A percentile compares a stretch with the other conserved stretches of the same genome.
phyloP scores from a whole-genome alignment of 2,797 vertebrate species.

The Lerista edwardsae region DNA sequence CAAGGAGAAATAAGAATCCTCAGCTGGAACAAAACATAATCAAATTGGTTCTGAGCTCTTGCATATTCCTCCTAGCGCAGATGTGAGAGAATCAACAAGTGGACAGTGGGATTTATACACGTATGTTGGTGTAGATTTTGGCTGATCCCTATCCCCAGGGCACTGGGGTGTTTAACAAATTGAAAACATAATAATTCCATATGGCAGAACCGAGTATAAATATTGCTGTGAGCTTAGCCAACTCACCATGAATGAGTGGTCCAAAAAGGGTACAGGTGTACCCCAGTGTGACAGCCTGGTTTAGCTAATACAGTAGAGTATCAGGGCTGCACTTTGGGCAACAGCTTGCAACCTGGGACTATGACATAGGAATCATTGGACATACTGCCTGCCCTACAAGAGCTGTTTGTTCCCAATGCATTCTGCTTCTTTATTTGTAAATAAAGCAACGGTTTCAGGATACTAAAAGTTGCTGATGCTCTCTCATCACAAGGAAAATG shows the following conservation, averaged over 20 bases:
- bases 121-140: background rate
- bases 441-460: background rate
- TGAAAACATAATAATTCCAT: background rate
- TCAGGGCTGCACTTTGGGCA: background rate
- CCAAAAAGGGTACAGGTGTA: no score
- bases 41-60: conserved; percentile 45
- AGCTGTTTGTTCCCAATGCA: background rate
- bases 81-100: conserved; percentile 31
- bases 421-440: background rate
- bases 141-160: no score
- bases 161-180: conserved; percentile 19
- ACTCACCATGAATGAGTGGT: background rate
- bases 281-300: no score
- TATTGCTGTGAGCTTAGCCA: background rate
- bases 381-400: background rate
- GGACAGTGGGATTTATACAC: background rate
- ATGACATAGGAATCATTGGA: background rate
- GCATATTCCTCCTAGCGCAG: conserved; percentile 1
- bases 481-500: background rate
- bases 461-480: background rate
- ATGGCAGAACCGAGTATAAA: background rate
- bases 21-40: conserved; percentile 40
- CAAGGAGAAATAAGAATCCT: conserved; percentile 52
- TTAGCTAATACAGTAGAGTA: background rate
- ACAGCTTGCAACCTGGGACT: no score